phyloP scores from a whole-genome alignment of 1,140 invertebrate species.

The Gonatopus flavifemur region DNA sequence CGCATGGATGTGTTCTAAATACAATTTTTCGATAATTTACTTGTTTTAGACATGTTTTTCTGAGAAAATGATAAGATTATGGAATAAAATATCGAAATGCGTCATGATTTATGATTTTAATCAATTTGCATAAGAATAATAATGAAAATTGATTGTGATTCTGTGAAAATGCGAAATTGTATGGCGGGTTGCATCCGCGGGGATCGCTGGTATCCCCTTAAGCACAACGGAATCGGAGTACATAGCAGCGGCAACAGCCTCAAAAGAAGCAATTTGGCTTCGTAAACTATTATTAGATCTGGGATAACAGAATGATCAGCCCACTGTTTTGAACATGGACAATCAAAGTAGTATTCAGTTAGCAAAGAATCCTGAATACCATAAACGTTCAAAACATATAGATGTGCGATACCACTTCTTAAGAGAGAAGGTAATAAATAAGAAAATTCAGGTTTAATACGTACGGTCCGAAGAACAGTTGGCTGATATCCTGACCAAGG shows the following conservation, averaged over 20 bases:
- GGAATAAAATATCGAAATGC: too few relatives aligned
- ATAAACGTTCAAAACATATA: slow-evolving; percentile 40
- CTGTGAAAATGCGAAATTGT: too few relatives aligned
- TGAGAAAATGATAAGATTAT: too few relatives aligned
- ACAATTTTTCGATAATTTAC: too few relatives aligned
- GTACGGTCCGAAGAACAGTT: slow-evolving; percentile 26
- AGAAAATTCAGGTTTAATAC: slow-evolving; percentile 19
- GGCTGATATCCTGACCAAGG: slow-evolving; percentile 33
- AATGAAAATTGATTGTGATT: too few relatives aligned
- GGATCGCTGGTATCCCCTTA: too few relatives aligned
- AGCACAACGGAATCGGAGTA: slow-evolving; percentile 52
- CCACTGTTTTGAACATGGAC: slow-evolving; percentile 30
- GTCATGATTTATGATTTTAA: too few relatives aligned
- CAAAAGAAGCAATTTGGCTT: slow-evolving; percentile 45
- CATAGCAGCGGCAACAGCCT: slow-evolving; percentile 35
- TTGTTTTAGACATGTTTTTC: too few relatives aligned
- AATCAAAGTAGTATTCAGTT: slow-evolving; percentile 46
- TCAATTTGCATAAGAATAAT: too few relatives aligned
- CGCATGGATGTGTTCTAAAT: too few relatives aligned
- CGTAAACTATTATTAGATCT: slow-evolving; percentile 24
- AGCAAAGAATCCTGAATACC: slow-evolving; percentile 40
- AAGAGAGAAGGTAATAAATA: slow-evolving; percentile 27
- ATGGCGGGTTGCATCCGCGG: too few relatives aligned
- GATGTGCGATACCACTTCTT: slow-evolving; percentile 44
- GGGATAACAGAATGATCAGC: neutral